These are phyloP conservation scores for Artibeus lituratus DNA, from an alignment of 2,797 vertebrate genomes.

Conservation along the genomic window DNA sequence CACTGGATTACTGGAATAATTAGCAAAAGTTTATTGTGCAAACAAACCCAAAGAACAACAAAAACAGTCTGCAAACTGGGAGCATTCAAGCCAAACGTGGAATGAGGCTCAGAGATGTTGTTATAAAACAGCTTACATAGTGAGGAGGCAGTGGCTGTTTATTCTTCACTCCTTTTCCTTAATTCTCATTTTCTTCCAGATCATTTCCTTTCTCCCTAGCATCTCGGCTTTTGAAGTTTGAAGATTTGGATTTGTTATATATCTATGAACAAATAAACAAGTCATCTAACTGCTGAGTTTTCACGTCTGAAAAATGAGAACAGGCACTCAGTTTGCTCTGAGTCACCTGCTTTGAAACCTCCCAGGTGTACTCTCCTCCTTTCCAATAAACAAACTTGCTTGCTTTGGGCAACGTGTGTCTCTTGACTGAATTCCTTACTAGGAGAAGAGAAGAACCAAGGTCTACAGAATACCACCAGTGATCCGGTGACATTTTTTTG, in stretches of 20 bases:
- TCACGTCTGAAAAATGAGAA: neutral
- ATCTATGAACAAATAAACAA: neutral
- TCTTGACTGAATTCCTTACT: neutral
- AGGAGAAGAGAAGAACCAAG: neutral
- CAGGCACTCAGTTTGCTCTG: neutral
- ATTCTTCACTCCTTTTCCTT: neutral
- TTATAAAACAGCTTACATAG: neutral
- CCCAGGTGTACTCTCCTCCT: neutral
- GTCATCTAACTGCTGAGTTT: neutral
- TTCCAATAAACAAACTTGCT: neutral
- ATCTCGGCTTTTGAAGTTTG: neutral
- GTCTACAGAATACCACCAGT: neutral
- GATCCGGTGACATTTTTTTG: neutral
- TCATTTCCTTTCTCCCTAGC: neutral
- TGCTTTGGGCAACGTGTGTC: neutral
- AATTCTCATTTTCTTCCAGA: neutral
- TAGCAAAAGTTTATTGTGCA: neutral
- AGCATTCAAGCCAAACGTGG: neutral
- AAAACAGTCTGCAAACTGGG: neutral
- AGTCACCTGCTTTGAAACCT: neutral
- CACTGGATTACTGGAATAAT: neutral
- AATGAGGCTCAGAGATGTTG: neutral
- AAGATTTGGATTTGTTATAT: neutral
- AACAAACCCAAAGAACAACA: neutral
- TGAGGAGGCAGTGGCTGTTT: neutral